Evolutionary conservation across 1,140 invertebrate species (phyloP), one percentile per base, ranked within the genome.

Genomic region (Apis laboriosa): DNA sequence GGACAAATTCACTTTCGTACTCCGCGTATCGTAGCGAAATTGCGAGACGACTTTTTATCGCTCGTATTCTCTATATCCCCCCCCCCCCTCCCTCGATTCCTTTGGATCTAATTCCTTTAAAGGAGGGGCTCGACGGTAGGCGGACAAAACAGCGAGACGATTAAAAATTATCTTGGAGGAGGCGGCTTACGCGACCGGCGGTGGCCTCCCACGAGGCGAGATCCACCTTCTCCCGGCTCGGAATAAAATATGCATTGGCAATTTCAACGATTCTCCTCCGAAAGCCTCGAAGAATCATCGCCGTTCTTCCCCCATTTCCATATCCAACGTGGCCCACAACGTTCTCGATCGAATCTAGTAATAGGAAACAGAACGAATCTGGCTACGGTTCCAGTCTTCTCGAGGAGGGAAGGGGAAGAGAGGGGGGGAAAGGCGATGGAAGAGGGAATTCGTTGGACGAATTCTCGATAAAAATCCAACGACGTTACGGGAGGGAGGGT

Each of bases 241-340:
- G 90, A 24, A 24, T 93, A 92, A 92, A 93, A 93, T 93, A 92
- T 93, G 91, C 90, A 93, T 92, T 90, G 88, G 87, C 90, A 90
- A 92, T 92, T 92, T 87, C 85, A 80, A 87, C 87, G 70, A 13
- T 51, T 34, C 34, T 43, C 61, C 82, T 63, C 68, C 34, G 58
- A 19, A 64, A 58, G 60, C 90, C 89, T 84, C 84, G 88, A 72
- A 80, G 81, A 67, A 74, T 73, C 61, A 51, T 78, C 77, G 34
- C 4, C 34, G 71, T 67, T 28, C 58, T 80, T 19, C 28, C 11
- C 21, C 85, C 83, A 92, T 92, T 93, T 92, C 90, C 89, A 92
- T 91, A 93, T 90, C 84, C 84, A 34, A 34, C 28, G 80, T 63
- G 70, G 77, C 53, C 80, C 43, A 34, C 28, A 77, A 70, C 77